Percentiles rank a stretch among this genome's conserved stretches.
Conservation (phyloP, 2,113 vertebrate genomes). For the Corvus cornix region DNA sequence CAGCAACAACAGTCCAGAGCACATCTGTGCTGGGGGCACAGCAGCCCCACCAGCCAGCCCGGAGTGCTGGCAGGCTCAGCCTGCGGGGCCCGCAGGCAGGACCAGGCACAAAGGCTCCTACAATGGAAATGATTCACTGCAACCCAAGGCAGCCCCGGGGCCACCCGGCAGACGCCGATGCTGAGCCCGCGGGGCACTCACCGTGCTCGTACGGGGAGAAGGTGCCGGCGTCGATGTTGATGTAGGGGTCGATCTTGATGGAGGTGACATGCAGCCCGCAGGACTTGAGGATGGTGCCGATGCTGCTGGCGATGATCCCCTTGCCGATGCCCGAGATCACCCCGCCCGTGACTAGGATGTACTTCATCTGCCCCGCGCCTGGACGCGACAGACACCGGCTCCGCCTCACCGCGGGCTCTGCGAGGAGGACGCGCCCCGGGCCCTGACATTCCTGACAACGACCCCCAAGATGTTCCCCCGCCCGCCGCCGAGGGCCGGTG, state of each 20-base stretch:
- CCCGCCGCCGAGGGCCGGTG: background rate
- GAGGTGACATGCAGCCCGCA: slow-evolving; percentile 93
- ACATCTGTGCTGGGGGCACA: background rate
- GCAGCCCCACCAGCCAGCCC: accelerated
- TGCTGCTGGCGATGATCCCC: slow-evolving; percentile 96
- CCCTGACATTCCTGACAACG: background rate
- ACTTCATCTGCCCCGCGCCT: slow-evolving; percentile 86
- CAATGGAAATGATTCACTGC: accelerated
- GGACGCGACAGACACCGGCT: background rate
- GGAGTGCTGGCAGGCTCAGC: background rate
- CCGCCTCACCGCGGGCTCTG: background rate
- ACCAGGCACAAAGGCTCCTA: background rate
- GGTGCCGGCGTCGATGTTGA: slow-evolving; percentile 96
- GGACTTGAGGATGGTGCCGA: slow-evolving; percentile 95
- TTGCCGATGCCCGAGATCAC: slow-evolving; percentile 98
- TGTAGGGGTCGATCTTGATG: slow-evolving; percentile 97
- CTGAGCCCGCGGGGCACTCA: slow-evolving; percentile 36
- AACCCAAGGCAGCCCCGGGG: background rate
- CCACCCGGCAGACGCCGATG: accelerated
- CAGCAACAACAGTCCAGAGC: background rate
- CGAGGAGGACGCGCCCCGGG: background rate
- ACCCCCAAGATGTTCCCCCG: background rate
- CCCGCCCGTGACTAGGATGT: slow-evolving; percentile 96
- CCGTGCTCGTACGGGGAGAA: slow-evolving; percentile 97
- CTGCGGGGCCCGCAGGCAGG: accelerated